These are phyloP conservation scores for Bos taurus DNA, from an alignment of 2,113 vertebrate species.

Conservation along the genomic window ARS-UCD2.0 NC_037343.1:49008001-49008500, in stretches of 20 bases:
- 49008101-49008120: neutral
- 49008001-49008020: neutral
- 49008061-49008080: neutral
- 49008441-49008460: neutral
- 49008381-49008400: neutral
- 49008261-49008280: neutral
- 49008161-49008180: neutral
- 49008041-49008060: accelerated
- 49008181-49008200: neutral
- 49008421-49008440: neutral
- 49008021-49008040: neutral
- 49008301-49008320: accelerated
- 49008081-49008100: neutral
- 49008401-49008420: accelerated
- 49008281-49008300: neutral
- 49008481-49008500: neutral
- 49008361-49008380: accelerated
- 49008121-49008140: neutral
- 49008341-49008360: accelerated
- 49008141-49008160: neutral
- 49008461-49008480: neutral
- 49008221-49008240: neutral
- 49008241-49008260: neutral
- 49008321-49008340: neutral
- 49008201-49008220: neutral